phyloP scores from a whole-genome alignment of 2,797 vertebrate genomes.

The Cossypha niveicapilla region DNA sequence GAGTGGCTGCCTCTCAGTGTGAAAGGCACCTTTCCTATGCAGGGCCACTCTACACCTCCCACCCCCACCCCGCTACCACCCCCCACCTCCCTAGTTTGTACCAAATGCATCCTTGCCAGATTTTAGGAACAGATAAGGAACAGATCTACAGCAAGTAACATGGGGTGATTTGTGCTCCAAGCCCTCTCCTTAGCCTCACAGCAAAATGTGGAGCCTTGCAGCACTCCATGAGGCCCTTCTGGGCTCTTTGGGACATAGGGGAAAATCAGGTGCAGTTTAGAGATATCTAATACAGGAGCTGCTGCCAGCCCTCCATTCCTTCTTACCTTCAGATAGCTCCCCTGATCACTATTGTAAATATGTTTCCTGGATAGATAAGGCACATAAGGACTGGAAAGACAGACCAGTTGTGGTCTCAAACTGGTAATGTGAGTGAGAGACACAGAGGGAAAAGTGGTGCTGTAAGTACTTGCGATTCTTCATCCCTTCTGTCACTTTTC shows the following conservation, averaged over 20 bases:
- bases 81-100: not conserved
- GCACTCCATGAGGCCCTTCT: not conserved
- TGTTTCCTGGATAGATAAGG: not conserved
- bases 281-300: not conserved
- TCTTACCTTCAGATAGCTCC: not conserved
- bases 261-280: not conserved
- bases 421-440: not conserved
- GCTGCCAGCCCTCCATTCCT: not conserved
- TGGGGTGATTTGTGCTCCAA: not conserved
- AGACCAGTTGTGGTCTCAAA: not conserved
- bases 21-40: not conserved
- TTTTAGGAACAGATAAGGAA: not conserved
- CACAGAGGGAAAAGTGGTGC: not conserved
- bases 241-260: not conserved
- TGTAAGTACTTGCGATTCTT: not conserved
- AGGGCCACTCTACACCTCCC: not conserved
- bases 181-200: not conserved
- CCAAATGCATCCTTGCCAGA: not conserved
- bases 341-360: not conserved
- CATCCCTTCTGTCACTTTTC: conserved; percentile 10
- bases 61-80: not conserved
- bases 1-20: not conserved
- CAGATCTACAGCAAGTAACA: not conserved
- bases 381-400: not conserved
- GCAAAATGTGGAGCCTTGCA: not conserved